phyloP scores from a whole-genome alignment of 2,888 invertebrate genomes.

The Oligia fasciuncula region DNA sequence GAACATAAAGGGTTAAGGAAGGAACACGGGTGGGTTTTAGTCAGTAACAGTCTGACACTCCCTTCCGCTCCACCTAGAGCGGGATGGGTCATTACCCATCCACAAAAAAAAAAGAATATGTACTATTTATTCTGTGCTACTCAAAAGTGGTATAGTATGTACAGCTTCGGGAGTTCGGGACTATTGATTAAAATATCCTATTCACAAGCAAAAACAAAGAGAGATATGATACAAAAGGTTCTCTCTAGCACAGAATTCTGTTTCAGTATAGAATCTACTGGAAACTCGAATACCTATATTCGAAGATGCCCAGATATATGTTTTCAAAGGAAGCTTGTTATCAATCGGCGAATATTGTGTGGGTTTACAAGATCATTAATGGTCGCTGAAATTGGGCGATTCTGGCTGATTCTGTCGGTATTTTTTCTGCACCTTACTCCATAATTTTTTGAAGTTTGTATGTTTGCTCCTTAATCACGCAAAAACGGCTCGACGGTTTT shows the following conservation, averaged over 20 bases:
- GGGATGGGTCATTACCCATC: too few species aligned
- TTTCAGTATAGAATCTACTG: background rate
- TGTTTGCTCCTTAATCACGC: background rate
- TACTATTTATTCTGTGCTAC: too few species aligned
- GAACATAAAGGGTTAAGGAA: too few species aligned
- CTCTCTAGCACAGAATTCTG: background rate
- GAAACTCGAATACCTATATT: background rate
- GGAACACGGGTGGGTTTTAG: too few species aligned
- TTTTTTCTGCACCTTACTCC: background rate
- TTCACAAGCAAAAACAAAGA: background rate
- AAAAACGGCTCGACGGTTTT: background rate
- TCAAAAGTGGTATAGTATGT: too few species aligned
- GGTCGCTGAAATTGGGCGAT: background rate
- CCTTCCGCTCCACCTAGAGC: too few species aligned
- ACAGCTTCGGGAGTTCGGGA: background rate
- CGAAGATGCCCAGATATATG: background rate
- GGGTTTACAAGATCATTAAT: background rate
- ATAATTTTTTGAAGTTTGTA: background rate
- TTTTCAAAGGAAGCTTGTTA: background rate
- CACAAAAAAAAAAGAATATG: too few species aligned
- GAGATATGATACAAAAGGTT: background rate
- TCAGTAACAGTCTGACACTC: too few species aligned
- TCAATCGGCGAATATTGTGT: background rate
- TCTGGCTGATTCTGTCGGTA: background rate
- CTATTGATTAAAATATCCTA: background rate